Conservation (phyloP, 2,888 invertebrate genomes). For the Vesta saturnalis region DNA sequence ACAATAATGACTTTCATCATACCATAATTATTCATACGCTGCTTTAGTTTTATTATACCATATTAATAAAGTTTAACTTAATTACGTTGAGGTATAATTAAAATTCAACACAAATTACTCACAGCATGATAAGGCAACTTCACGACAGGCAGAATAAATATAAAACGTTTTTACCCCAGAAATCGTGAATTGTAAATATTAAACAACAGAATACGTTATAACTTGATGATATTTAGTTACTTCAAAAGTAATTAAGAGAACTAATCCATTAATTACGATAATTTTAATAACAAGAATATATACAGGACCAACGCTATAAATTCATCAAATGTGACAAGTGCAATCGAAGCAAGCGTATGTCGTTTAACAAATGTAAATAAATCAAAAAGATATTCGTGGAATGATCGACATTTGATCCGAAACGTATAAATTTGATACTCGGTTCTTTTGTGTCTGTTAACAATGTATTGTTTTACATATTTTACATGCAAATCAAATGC, state of each 20-base stretch:
- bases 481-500: slow-evolving; percentile 36
- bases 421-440: slow-evolving; percentile 46
- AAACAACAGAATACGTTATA: background rate
- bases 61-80: slow-evolving; percentile 33
- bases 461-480: slow-evolving; percentile 44
- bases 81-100: slow-evolving; percentile 34
- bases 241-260: slow-evolving; percentile 27
- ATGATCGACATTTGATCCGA: slow-evolving; percentile 49
- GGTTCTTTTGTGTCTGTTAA: slow-evolving; percentile 46
- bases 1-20: slow-evolving; percentile 27
- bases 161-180: slow-evolving; percentile 15
- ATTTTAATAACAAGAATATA: background rate
- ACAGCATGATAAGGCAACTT: slow-evolving; percentile 35
- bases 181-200: slow-evolving; percentile 25
- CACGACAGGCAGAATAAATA: slow-evolving; percentile 21
- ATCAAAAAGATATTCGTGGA: slow-evolving; percentile 47
- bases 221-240: background rate
- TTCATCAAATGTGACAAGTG: slow-evolving; percentile 41
- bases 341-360: slow-evolving; percentile 34
- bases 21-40: slow-evolving; percentile 28
- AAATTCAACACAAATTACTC: slow-evolving; percentile 34
- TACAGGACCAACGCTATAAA: slow-evolving; percentile 33
- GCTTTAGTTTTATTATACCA: slow-evolving; percentile 30
- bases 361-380: slow-evolving; percentile 39
- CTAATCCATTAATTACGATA: slow-evolving; percentile 34